Conservation (phyloP, 2,113 vertebrate genomes). For the Harpagus bidentatus region DNA sequence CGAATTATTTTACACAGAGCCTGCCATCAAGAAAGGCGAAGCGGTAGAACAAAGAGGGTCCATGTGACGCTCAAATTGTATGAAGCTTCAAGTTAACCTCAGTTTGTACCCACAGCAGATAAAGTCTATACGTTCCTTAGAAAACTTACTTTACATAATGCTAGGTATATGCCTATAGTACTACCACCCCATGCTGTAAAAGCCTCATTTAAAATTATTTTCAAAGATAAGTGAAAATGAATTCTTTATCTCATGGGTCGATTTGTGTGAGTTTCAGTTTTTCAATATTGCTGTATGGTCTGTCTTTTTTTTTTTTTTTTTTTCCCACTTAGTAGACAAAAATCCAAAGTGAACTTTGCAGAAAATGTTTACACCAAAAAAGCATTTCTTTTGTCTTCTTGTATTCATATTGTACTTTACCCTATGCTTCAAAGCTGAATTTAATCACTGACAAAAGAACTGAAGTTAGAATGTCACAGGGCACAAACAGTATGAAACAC, state of each 20-base stretch:
- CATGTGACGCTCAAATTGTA: too few relatives aligned
- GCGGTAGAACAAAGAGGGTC: not conserved
- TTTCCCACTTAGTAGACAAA: not conserved
- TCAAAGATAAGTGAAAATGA: not conserved
- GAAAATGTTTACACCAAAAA: not conserved
- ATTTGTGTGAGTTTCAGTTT: not conserved
- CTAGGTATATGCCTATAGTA: not conserved
- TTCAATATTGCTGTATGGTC: not conserved
- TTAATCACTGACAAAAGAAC: not conserved
- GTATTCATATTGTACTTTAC: not conserved
- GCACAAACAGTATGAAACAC: not conserved
- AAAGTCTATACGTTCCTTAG: not conserved
- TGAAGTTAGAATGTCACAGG: not conserved
- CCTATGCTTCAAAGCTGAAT: not conserved
- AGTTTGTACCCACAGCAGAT: not conserved
- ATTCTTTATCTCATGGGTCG: not conserved
- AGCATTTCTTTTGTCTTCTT: not conserved
- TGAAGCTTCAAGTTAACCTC: not conserved
- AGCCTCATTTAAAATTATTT: not conserved
- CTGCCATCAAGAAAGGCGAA: not conserved
- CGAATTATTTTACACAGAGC: not conserved
- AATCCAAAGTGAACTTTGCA: not conserved
- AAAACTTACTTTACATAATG: too few relatives aligned
- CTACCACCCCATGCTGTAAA: not conserved
- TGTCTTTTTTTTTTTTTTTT: not conserved